A percentile compares a stretch with the other conserved stretches of the same genome.
These are phyloP conservation scores for Tolypeutes matacus DNA, from an alignment of 2,797 vertebrate genomes.

Conservation along the genomic window DNA sequence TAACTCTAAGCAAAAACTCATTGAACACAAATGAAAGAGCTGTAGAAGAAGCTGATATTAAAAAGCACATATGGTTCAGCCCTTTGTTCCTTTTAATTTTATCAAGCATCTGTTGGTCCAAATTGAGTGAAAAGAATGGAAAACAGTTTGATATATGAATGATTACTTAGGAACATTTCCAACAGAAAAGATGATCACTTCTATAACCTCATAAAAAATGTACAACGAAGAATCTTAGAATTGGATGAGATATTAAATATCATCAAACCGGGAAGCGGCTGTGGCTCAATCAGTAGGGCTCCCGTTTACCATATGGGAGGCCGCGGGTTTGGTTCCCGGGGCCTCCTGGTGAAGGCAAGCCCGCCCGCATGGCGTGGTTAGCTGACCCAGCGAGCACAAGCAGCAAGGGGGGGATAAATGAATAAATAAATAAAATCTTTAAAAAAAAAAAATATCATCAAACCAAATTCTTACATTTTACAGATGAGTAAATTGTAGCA, in stretches of 20 bases:
- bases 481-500: not conserved
- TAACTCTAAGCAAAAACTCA: slow-evolving; percentile 79
- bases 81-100: slow-evolving; percentile 71
- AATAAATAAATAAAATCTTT: too few relatives aligned
- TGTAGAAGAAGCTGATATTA: slow-evolving; percentile 70
- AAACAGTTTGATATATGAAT: slow-evolving; percentile 45
- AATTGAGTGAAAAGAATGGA: slow-evolving; percentile 56
- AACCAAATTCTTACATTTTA: not conserved
- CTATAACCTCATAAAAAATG: slow-evolving; percentile 7
- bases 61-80: slow-evolving; percentile 72
- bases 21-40: slow-evolving; percentile 81
- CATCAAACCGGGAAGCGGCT: too few relatives aligned
- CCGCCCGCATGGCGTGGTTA: too few relatives aligned
- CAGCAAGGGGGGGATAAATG: too few relatives aligned
- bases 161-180: slow-evolving; percentile 1
- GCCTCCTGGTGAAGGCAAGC: too few relatives aligned
- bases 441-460: too few relatives aligned
- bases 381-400: too few relatives aligned
- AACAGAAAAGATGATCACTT: slow-evolving; percentile 4
- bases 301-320: too few relatives aligned
- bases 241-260: not conserved
- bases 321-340: too few relatives aligned
- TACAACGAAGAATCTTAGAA: not conserved
- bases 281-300: too few relatives aligned
- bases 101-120: slow-evolving; percentile 63